Base-by-base conservation (phyloP, 1,140 invertebrate species). In the Anoplophora glabripennis region DNA sequence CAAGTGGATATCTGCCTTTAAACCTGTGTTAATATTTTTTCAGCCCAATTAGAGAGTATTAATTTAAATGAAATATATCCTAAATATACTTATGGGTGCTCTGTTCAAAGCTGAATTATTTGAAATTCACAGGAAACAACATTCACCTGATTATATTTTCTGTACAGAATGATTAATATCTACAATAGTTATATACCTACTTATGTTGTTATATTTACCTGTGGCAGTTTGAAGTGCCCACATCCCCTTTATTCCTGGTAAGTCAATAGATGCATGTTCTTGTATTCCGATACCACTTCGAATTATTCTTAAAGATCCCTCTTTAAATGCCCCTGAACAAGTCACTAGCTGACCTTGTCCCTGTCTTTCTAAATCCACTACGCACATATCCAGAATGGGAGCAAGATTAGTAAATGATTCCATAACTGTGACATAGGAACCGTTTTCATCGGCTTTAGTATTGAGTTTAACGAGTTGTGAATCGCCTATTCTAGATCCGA, bases 291-390 rank as follows among this genome's bases (percentile, higher is more conserved):
- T 94, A n/a, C 92, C 92, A 79, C 93, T 95, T 54, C 92, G 80
- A 53, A 99, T 99, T 46, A 99, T 97, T 46, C 96, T 83, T 11
- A 99, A 79, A 0, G 95, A 97, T 0, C 97, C 97, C 80, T 98
- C 96, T 77, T 98, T 98, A 72, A 89, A 96, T n/a, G 89, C 90
- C 38, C 93, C 95, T 7, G 96, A 98, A 74, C 96, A 99, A 0
- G 96, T 99, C 4, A 99, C 94, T 52, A 99, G 84, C 79, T 98
- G 96, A 7, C 94, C 96, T 79, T 99, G 96, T 0, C 96, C 96
- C 77, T 98, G 95, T 37, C 92, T 79, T 77, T 99, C 97, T 48
- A 97, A 81, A 78, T 98, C 94, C 0, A 99, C 93, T 1, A 98
- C 91, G 63, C 93, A 93, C 91, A 99, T 98, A 77, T 99, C 97